Evolutionary conservation across 2,797 vertebrate species (phyloP).

Genomic region (Chelidonichthys spinosus): DNA sequence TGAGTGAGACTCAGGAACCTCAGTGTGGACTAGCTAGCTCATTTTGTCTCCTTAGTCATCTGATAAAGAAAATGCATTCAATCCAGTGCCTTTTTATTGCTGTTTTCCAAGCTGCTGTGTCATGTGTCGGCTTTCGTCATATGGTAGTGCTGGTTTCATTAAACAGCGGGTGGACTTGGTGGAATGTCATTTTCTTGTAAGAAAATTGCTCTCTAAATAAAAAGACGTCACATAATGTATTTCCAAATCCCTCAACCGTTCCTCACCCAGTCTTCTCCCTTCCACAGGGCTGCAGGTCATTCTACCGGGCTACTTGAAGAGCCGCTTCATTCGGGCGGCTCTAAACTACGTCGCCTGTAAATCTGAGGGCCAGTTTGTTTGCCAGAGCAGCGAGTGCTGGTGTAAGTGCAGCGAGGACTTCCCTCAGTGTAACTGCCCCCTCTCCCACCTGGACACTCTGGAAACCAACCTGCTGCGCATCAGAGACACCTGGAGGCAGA

Average conservation of each 20-base stretch:
- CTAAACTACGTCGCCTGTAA: constrained; percentile 95
- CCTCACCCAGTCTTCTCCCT: constrained; percentile 3
- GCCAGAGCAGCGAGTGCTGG: constrained; percentile 94
- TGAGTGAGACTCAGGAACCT: too few relatives aligned
- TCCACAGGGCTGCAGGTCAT: constrained; percentile 91
- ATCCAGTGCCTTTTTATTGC: too few relatives aligned
- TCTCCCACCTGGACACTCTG: constrained; percentile 91
- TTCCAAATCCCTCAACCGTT: background rate
- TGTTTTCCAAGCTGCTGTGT: too few relatives aligned
- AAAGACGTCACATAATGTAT: background rate
- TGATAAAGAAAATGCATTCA: too few relatives aligned
- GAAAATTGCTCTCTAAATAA: background rate
- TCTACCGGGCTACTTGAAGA: constrained; percentile 91
- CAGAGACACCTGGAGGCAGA: constrained; percentile 87
- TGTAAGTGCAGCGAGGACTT: constrained; percentile 90
- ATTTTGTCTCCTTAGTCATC: too few relatives aligned
- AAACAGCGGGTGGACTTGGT: too few relatives aligned
- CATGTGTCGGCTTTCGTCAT: too few relatives aligned
- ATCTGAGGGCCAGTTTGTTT: constrained; percentile 94
- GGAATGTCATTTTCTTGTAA: too few relatives aligned
- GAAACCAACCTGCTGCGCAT: constrained; percentile 89
- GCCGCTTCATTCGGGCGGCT: constrained; percentile 93
- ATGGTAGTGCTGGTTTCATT: too few relatives aligned
- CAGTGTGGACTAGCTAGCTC: too few relatives aligned
- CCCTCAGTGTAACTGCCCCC: constrained; percentile 95